phyloP scores from a whole-genome alignment of 1,140 invertebrate species.

The Orchestia grillus region DNA sequence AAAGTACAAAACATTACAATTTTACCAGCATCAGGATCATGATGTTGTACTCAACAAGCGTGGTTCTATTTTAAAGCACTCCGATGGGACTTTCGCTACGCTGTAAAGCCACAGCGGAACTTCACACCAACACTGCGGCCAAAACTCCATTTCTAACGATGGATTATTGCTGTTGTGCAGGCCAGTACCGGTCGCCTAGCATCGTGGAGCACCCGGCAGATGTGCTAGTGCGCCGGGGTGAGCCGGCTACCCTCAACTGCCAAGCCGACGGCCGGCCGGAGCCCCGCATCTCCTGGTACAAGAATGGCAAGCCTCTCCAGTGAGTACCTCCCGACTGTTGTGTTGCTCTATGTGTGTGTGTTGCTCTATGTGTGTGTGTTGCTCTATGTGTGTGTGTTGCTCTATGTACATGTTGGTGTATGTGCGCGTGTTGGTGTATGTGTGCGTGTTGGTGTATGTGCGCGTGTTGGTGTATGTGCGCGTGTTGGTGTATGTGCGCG shows the following conservation, averaged over 20 bases:
- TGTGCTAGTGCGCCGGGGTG: constrained; percentile 90
- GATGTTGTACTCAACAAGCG: not conserved
- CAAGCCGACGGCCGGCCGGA: constrained; percentile 82
- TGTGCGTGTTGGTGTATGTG: too few species aligned
- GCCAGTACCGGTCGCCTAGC: constrained; percentile 84
- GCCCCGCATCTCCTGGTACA: constrained; percentile 83
- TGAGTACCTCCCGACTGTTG: constrained; percentile 38
- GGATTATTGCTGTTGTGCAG: constrained; percentile 74
- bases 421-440: too few species aligned
- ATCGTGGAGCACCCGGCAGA: constrained; percentile 95
- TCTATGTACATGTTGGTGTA: too few species aligned
- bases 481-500: too few species aligned
- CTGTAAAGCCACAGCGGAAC: not conserved
- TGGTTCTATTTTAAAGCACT: not conserved
- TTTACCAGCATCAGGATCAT: not conserved
- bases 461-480: too few species aligned
- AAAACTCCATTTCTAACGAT: constrained; percentile 55
- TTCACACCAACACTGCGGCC: not conserved
- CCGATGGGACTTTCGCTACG: not conserved
- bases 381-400: too few species aligned
- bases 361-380: too few species aligned
- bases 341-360: too few species aligned
- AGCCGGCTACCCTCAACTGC: constrained; percentile 90
- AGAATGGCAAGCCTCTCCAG: constrained; percentile 75
- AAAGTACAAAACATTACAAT: not conserved